phyloP scores from a whole-genome alignment of 2,113 vertebrate species.

The Taurulus bubalis region DNA sequence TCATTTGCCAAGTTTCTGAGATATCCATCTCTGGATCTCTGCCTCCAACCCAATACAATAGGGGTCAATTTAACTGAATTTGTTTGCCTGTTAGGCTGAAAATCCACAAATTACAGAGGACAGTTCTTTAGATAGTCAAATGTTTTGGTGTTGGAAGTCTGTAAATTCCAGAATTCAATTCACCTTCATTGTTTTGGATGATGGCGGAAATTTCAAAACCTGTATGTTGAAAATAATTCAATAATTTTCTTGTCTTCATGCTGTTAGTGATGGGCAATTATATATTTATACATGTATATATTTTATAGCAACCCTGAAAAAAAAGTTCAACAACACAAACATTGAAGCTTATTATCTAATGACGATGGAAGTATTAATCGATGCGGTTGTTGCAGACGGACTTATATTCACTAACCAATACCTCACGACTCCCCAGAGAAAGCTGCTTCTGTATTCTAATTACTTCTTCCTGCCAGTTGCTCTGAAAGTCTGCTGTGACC shows the following conservation, averaged over 20 bases:
- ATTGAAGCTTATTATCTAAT: neutral
- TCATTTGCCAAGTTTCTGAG: neutral
- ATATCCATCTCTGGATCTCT: neutral
- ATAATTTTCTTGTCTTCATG: neutral
- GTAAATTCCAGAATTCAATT: neutral
- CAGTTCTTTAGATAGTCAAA: neutral
- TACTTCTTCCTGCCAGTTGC: constrained; percentile 16
- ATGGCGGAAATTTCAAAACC: neutral
- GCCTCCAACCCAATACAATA: no score
- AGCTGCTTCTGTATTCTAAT: constrained; percentile 40
- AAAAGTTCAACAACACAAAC: neutral
- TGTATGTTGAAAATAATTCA: neutral
- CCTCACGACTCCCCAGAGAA: constrained; percentile 34
- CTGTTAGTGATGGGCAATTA: neutral
- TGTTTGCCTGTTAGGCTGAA: neutral
- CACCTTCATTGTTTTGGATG: neutral
- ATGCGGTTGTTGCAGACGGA: neutral
- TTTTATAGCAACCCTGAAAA: neutral
- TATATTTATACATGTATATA: neutral
- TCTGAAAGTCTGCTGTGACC: constrained; percentile 7
- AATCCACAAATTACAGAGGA: neutral
- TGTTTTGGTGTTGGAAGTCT: neutral
- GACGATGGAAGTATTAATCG: neutral
- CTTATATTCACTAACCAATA: constrained; percentile 14
- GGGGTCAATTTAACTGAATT: neutral